Evolutionary conservation across 2,113 vertebrate species (phyloP), one percentile per base, ranked within the genome.

Genomic region (Candoia aspera): DNA sequence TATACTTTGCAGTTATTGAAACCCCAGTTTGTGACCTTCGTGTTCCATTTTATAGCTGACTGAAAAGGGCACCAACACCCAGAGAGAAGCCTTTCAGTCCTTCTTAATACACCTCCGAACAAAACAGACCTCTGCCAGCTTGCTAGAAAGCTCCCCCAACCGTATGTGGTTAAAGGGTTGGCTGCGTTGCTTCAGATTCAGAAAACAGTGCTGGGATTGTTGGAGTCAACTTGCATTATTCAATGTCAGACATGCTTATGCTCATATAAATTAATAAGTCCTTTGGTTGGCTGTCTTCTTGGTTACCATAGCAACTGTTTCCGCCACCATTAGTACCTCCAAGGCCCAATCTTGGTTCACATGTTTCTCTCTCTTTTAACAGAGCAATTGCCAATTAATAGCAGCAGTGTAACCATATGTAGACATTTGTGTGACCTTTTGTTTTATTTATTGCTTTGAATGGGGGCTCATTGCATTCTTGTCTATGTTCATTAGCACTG

Each of bases 231-330:
- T 79, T 93, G 90, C 95, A 96, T 97, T 97, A 97, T 97, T 98
- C 95, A 96, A 94, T 92, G 85, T 97, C 96, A 97, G 93, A 88
- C 94, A 95, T 92, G 95, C 93, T 96, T 90, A 95, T 92, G 95
- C 96, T 97, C 95, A 92, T 0, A 96, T 97, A 97, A 97, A 98
- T 97, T 98, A 97, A 97, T 96, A 97, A 98, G 98, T 98, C 98
- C 97, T 96, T 97, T 95, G 97, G 96, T 98, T 93, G 95, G 94
- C 95, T 95, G 97, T 90, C 96, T 96, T 97, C 97, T 96, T 94
- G 6, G 97, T 99, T 96, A 95, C 97, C 97, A 99, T 98, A 97
- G 98, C 96, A 99, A 99, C 98, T 42, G 53, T 97, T 98, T 96
- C 97, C 96, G 97, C 95, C 96, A 96, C 96, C 97, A 97, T 95